Evolutionary conservation across 1,140 invertebrate genomes (phyloP).

Genomic region (Zaprionus gabonicus): DNA sequence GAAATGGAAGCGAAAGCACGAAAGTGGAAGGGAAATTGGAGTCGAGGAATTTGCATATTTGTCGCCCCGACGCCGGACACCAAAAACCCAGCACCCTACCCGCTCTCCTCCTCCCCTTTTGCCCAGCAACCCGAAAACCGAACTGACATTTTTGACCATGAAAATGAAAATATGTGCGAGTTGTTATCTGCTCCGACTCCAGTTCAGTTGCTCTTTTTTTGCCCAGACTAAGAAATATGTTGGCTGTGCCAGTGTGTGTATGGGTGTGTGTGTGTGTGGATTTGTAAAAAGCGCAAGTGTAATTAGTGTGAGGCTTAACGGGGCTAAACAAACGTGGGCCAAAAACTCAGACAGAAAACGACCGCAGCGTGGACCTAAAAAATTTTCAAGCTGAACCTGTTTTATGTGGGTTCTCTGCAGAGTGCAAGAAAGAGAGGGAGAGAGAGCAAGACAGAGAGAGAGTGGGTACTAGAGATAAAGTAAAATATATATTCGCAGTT

Average conservation of each 20-base stretch:
- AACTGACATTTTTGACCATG: conserved; percentile 70
- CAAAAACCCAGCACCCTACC: not conserved
- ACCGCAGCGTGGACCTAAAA: conserved; percentile 24
- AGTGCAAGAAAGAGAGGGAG: not conserved
- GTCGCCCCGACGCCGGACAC: conserved; percentile 19
- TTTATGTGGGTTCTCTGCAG: conserved; percentile 23
- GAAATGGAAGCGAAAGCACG: not conserved
- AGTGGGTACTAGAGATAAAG: not conserved
- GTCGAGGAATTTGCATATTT: conserved; percentile 70
- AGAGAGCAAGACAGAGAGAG: not conserved
- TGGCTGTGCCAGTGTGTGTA: conserved; percentile 30
- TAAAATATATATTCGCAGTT: not conserved
- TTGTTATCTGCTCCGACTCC: conserved; percentile 26
- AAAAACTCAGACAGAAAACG: conserved; percentile 32
- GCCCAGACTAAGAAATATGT: conserved; percentile 72
- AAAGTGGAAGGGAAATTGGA: conserved; percentile 39
- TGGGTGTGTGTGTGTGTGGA: conserved; percentile 45
- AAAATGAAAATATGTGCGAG: conserved; percentile 78
- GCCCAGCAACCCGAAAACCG: not conserved
- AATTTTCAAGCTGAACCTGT: conserved; percentile 44
- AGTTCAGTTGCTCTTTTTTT: conserved; percentile 18
- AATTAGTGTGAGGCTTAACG: conserved; percentile 79
- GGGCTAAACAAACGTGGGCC: conserved; percentile 72
- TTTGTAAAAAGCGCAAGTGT: conserved; percentile 79
- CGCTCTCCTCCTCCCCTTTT: not conserved